These are phyloP conservation scores for Clarias platycephalus DNA, from an alignment of 2,797 vertebrate genomes.

Conservation along the genomic window DNA sequence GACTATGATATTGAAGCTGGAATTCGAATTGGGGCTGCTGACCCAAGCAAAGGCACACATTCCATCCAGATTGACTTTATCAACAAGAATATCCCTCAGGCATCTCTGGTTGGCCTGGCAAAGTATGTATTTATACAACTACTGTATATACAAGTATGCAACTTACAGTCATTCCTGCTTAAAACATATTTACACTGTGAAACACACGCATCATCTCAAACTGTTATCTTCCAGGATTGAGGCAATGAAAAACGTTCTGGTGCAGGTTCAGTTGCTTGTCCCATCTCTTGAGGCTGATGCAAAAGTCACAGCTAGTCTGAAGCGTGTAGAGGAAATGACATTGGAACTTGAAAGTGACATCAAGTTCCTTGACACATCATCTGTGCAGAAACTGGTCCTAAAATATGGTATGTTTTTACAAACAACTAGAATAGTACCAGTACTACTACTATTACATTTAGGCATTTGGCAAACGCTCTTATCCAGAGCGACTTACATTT, in stretches of 20 bases:
- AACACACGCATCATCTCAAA: neutral
- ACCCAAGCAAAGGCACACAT: constrained; percentile 75
- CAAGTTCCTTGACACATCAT: constrained; percentile 67
- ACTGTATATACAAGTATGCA: constrained; percentile 7
- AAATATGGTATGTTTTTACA: constrained; percentile 79
- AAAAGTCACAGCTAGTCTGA: constrained; percentile 74
- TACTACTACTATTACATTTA: neutral
- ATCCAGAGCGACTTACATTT: too few species aligned
- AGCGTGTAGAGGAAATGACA: constrained; percentile 66
- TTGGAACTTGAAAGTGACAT: constrained; percentile 80
- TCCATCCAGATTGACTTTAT: constrained; percentile 81
- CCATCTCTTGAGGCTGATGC: constrained; percentile 77
- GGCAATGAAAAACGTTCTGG: constrained; percentile 72
- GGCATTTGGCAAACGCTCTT: too few species aligned
- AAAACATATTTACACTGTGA: neutral
- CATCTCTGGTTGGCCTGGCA: constrained; percentile 78
- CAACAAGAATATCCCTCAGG: constrained; percentile 83
- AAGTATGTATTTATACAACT: constrained; percentile 74
- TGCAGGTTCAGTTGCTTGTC: constrained; percentile 79
- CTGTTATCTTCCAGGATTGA: constrained; percentile 69
- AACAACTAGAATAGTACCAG: neutral
- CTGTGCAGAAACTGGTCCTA: constrained; percentile 76
- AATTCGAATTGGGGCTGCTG: constrained; percentile 76
- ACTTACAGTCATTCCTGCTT: neutral
- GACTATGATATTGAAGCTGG: constrained; percentile 81